phyloP scores from a whole-genome alignment of 2,113 vertebrate genomes.

The Progne subis region DNA sequence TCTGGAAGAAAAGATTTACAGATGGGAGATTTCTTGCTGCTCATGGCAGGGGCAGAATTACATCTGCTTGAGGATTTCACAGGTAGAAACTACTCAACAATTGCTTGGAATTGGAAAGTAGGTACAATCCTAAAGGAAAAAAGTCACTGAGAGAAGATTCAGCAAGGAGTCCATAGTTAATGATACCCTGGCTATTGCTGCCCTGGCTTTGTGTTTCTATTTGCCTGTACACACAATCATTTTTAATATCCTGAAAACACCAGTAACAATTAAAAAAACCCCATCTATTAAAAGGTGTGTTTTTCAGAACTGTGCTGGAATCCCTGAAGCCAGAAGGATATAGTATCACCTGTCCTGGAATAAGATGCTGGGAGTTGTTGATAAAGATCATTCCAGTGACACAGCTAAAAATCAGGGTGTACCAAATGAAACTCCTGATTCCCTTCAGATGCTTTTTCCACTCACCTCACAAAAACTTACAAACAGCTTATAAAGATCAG shows the following conservation, averaged over 20 bases:
- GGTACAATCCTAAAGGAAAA: neutral
- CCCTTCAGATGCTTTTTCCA: neutral
- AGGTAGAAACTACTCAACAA: neutral
- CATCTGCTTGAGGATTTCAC: neutral
- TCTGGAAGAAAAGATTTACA: neutral
- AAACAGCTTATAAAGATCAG: neutral
- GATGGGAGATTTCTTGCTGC: neutral
- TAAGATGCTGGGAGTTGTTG: neutral
- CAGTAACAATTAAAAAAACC: neutral
- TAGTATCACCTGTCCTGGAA: neutral
- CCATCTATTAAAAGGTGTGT: neutral
- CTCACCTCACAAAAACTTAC: neutral
- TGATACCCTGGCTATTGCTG: neutral
- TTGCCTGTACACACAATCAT: neutral
- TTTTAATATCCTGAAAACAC: neutral
- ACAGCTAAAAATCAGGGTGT: neutral
- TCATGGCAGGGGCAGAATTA: neutral
- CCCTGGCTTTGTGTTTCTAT: neutral
- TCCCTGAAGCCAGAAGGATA: neutral
- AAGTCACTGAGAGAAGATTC: neutral
- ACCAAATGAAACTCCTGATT: neutral
- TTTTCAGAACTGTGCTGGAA: neutral
- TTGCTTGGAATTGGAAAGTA: neutral
- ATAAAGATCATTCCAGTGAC: neutral
- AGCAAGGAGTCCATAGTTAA: neutral